A percentile compares a stretch with the other conserved stretches of the same genome.
phyloP scores from a whole-genome alignment of 2,888 invertebrate genomes.

The Ophion ellenae region DNA sequence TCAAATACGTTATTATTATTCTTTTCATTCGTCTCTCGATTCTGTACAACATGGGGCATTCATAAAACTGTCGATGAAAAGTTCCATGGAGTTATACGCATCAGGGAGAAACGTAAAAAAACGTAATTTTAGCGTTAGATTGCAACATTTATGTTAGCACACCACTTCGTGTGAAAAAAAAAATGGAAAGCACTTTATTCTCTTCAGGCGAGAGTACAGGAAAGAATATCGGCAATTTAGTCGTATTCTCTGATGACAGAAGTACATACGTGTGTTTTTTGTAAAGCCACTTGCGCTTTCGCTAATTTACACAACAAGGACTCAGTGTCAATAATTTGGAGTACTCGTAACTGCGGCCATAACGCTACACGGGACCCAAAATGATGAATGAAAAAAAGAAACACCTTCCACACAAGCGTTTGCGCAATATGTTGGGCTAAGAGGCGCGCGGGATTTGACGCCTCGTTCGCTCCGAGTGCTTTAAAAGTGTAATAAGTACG shows the following conservation, averaged over 20 bases:
- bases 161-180: neutral
- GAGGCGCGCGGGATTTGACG: neutral
- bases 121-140: neutral
- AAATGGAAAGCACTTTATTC: slow-evolving; percentile 1
- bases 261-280: neutral
- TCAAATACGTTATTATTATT: too few relatives aligned
- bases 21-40: too few relatives aligned
- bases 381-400: slow-evolving; percentile 9
- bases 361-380: slow-evolving; percentile 1
- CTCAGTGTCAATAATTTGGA: slow-evolving; percentile 1
- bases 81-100: too few relatives aligned
- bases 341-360: neutral
- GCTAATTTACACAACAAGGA: neutral
- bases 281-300: neutral
- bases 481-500: neutral
- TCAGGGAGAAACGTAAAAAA: too few relatives aligned
- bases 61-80: too few relatives aligned
- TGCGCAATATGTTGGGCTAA: neutral
- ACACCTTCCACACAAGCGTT: slow-evolving; percentile 1
- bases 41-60: too few relatives aligned
- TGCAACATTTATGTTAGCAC: neutral
- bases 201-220: neutral
- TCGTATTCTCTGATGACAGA: slow-evolving; percentile 6
- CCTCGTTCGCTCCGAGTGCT: neutral
- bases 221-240: slow-evolving; percentile 7